phyloP scores from a whole-genome alignment of 2,888 invertebrate genomes.

The Amphimallon solstitiale region DNA sequence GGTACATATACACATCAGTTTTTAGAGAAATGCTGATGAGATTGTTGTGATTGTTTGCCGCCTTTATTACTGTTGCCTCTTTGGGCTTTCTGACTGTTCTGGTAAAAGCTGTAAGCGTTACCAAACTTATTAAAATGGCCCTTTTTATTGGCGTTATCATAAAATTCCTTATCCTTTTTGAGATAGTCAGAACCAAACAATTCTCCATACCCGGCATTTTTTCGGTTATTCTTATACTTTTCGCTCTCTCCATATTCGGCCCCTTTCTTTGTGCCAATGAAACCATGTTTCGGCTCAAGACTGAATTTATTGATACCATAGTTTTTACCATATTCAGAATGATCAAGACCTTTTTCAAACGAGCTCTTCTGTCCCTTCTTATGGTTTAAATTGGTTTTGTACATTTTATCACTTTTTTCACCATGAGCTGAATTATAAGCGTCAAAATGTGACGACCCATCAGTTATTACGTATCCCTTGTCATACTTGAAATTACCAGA shows the following conservation, averaged over 20 bases:
- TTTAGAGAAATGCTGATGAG: neutral
- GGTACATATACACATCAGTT: too few species aligned
- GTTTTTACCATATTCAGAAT: neutral
- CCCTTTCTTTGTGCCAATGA: conserved; percentile 8
- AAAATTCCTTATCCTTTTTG: conserved; percentile 12
- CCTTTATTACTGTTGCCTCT: conserved; percentile 1
- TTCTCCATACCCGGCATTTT: conserved; percentile 12
- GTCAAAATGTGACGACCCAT: conserved; percentile 74
- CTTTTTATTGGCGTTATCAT: conserved; percentile 17
- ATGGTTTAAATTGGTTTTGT: conserved; percentile 65
- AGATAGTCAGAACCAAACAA: neutral
- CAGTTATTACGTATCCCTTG: conserved; percentile 71
- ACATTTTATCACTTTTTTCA: conserved; percentile 82
- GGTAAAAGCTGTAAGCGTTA: neutral
- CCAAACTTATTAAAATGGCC: conserved; percentile 15
- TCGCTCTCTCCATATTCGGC: conserved; percentile 66
- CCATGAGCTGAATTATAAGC: conserved; percentile 77
- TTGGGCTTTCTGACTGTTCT: neutral
- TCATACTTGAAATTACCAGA: conserved; percentile 59
- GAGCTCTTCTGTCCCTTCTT: conserved; percentile 1
- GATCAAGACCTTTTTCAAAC: conserved; percentile 16
- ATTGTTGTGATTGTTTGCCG: neutral
- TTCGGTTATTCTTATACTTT: conserved; percentile 10
- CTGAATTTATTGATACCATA: conserved; percentile 1
- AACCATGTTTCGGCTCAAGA: neutral